A percentile compares a stretch with the other conserved stretches of the same genome.
phyloP scores from a whole-genome alignment of 2,888 invertebrate genomes.

The Schrankia costaestrigalis region DNA sequence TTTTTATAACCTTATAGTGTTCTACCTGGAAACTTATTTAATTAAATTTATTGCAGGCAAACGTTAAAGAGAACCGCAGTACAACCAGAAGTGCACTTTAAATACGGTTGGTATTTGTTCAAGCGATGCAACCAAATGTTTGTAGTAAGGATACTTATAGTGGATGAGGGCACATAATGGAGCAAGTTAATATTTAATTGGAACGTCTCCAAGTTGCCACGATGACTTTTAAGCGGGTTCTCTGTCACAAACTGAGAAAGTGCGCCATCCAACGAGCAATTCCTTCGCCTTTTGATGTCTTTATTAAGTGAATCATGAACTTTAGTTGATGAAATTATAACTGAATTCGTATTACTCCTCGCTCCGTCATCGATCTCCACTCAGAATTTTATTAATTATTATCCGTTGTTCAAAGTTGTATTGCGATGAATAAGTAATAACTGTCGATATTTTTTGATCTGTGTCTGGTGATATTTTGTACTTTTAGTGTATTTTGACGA shows the following conservation, averaged over 20 bases:
- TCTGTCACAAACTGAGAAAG: conserved; percentile 30
- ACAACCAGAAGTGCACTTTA: conserved; percentile 1
- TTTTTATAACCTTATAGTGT: no score
- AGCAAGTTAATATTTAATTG: conserved; percentile 41
- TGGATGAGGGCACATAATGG: conserved; percentile 23
- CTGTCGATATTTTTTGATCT: no score
- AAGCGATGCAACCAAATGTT: conserved; percentile 11
- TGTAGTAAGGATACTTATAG: conserved; percentile 18
- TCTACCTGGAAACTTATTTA: no score
- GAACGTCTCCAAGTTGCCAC: conserved; percentile 33
- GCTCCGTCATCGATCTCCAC: conserved; percentile 24
- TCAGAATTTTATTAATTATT: conserved; percentile 21
- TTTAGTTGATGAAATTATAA: conserved; percentile 36
- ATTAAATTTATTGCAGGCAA: no score
- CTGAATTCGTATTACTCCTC: conserved; percentile 26
- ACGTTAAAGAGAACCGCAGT: no score
- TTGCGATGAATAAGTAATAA: no score
- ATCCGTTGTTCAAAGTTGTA: conserved; percentile 10
- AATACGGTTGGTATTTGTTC: conserved; percentile 5
- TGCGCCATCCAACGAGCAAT: conserved; percentile 30
- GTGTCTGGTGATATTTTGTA: no score
- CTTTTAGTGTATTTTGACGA: no score
- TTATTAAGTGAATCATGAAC: conserved; percentile 40
- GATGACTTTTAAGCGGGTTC: conserved; percentile 35
- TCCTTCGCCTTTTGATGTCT: conserved; percentile 40